Evolutionary conservation across 2,888 invertebrate genomes (phyloP), one percentile per base, ranked within the genome.

Genomic region (Zele albiditarsus): DNA sequence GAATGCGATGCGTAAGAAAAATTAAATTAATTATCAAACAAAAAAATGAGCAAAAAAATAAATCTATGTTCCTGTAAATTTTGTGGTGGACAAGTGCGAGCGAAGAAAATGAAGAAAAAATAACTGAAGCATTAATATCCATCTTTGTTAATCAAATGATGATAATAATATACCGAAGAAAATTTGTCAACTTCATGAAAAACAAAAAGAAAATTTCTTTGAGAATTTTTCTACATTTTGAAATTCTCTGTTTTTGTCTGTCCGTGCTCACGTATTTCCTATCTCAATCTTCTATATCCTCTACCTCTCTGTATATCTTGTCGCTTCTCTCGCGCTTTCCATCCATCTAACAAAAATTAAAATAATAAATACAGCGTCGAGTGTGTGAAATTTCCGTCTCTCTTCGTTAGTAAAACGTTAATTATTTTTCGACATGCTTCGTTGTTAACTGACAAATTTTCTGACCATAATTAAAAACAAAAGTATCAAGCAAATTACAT

Each of bases 341-440:
- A 53, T 69, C 49, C 57, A 69, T 28, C 33, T 57, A 38, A 68
- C 63, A 68, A 75, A 70, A 73, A 38, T 65, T 69, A 73, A 46
- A 71, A 76, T 72, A 69, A 76, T 65, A 38, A 76, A 70, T 58
- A 73, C 62, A 73, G 33, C 65, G 62, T 76, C 71, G 65, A 67
- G 70, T 53, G 73, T 33, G 63, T 63, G 63, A 33, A 38, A 33
- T 33, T 31, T 63, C 20, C 31, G 20, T 69, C 68, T 69, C 68
- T 69, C 68, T 69, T 69, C 68, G 38, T 33, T 63, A 69, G 57
- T 28, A 57, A 49, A 69, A 57, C 68, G 20, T 53, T 49, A 69
- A 53, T 69, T 57, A 69, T 31, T 69, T 69, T 69, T 69, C 68
- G 49, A 69, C 28, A 69, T 31, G 68, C 68, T 69, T 69, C 68